A percentile compares a stretch with the other conserved stretches of the same genome.
These are phyloP conservation scores for Drosophila kanapiae DNA, from an alignment of 1,140 invertebrate genomes.

Conservation along the genomic window DNA sequence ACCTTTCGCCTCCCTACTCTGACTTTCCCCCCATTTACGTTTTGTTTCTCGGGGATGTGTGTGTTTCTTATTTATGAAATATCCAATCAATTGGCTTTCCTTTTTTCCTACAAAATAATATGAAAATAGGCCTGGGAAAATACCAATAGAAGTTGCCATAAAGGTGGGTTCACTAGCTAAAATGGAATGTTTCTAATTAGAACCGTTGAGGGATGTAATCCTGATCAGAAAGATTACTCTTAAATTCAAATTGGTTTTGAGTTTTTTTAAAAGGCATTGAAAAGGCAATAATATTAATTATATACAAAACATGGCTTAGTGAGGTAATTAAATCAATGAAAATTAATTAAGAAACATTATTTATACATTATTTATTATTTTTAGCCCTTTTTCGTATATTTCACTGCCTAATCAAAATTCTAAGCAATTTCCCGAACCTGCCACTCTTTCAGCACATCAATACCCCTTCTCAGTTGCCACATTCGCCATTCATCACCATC, in stretches of 20 bases:
- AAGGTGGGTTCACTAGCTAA: conserved; percentile 1
- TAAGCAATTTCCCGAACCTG: neutral
- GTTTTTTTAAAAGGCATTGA: too few species aligned
- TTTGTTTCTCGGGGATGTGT: conserved; percentile 5
- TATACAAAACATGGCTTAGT: too few species aligned
- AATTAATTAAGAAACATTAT: too few species aligned
- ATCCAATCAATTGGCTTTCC: conserved; percentile 47
- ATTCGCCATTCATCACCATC: conserved; percentile 37
- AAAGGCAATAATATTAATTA: neutral
- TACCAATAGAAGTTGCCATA: conserved; percentile 21
- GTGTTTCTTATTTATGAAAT: conserved; percentile 53
- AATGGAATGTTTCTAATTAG: conserved; percentile 16
- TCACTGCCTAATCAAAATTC: neutral
- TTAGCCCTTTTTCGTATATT: too few species aligned
- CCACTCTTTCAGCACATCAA: conserved; percentile 18
- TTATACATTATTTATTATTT: neutral
- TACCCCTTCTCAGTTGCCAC: conserved; percentile 4
- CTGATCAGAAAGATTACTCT: neutral
- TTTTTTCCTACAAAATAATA: neutral
- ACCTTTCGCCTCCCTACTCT: conserved; percentile 52
- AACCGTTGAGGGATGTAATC: neutral
- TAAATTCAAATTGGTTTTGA: neutral
- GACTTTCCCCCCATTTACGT: conserved; percentile 53
- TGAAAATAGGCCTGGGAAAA: conserved; percentile 46
- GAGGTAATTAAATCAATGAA: too few species aligned